These are phyloP conservation scores for Microchrysa polita DNA, from an alignment of 2,888 invertebrate genomes.

Conservation along the genomic window DNA sequence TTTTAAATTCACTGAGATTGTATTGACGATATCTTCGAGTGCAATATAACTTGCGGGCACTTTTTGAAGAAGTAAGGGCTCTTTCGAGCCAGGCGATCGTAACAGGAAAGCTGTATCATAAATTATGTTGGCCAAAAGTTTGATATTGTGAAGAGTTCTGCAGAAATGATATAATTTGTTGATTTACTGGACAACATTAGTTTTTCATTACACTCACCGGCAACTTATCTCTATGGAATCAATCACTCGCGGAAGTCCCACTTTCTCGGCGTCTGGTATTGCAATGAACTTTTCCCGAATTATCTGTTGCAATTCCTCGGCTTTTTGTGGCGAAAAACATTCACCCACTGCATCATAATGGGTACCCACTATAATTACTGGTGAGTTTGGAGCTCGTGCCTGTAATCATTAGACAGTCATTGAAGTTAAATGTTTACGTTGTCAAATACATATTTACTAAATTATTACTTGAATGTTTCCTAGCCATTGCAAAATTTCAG, in stretches of 20 bases:
- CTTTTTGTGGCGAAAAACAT: slow-evolving; percentile 61
- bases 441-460: neutral
- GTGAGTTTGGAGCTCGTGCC: slow-evolving; percentile 94
- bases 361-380: slow-evolving; percentile 95
- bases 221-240: slow-evolving; percentile 91
- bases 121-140: slow-evolving; percentile 87
- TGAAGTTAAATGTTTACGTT: slow-evolving; percentile 50
- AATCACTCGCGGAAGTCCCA: slow-evolving; percentile 91
- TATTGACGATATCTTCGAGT: slow-evolving; percentile 89
- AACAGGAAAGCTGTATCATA: slow-evolving; percentile 94
- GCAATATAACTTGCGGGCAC: slow-evolving; percentile 96
- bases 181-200: neutral
- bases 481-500: slow-evolving; percentile 93
- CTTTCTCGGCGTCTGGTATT: slow-evolving; percentile 94
- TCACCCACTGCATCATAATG: slow-evolving; percentile 86
- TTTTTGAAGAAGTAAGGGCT: slow-evolving; percentile 88
- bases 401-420: slow-evolving; percentile 41
- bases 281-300: slow-evolving; percentile 90
- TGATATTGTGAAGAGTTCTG: slow-evolving; percentile 88
- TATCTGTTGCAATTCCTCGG: slow-evolving; percentile 85
- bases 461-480: slow-evolving; percentile 79
- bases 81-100: slow-evolving; percentile 90
- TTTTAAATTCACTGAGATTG: slow-evolving; percentile 80
- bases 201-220: slow-evolving; percentile 54
- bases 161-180: slow-evolving; percentile 2